A percentile compares a stretch with the other conserved stretches of the same genome.
These are phyloP conservation scores for Salvelinus fontinalis DNA, from an alignment of 2,113 vertebrate genomes.

Conservation along the genomic window DNA sequence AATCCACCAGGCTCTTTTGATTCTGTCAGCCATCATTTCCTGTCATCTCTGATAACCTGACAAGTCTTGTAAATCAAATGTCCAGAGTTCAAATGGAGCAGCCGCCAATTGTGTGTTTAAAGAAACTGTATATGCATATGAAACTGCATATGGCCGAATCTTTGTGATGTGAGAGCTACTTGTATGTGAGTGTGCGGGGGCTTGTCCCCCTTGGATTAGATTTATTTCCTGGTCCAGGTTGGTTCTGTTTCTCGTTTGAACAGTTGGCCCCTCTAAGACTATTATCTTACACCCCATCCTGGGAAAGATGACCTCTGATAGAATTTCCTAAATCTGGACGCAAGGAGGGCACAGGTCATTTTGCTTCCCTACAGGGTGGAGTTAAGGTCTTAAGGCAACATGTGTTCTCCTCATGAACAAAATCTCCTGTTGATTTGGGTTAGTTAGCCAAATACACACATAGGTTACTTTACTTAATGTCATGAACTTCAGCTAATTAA, in stretches of 20 bases:
- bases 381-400: constrained; percentile 4
- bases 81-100: constrained; percentile 29
- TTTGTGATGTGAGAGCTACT: neutral
- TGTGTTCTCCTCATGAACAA: neutral
- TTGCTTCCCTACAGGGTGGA: neutral
- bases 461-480: no score
- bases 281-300: constrained; percentile 25
- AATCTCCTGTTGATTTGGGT: no score
- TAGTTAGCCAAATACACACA: no score
- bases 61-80: constrained; percentile 53
- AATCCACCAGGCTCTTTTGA: constrained; percentile 41
- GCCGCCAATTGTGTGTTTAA: constrained; percentile 27
- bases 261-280: neutral
- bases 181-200: neutral
- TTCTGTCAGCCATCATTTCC: constrained; percentile 43
- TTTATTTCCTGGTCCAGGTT: constrained; percentile 21
- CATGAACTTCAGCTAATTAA: no score
- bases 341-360: constrained; percentile 7
- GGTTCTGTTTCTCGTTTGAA: constrained; percentile 13
- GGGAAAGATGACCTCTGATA: constrained; percentile 13
- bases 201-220: neutral
- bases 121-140: constrained; percentile 41
- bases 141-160: constrained; percentile 10
- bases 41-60: constrained; percentile 40
- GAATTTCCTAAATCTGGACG: constrained; percentile 9